Evolutionary conservation across 2,888 invertebrate species (phyloP), one percentile per base, ranked within the genome.

Genomic region (Watsonalla cultraria): DNA sequence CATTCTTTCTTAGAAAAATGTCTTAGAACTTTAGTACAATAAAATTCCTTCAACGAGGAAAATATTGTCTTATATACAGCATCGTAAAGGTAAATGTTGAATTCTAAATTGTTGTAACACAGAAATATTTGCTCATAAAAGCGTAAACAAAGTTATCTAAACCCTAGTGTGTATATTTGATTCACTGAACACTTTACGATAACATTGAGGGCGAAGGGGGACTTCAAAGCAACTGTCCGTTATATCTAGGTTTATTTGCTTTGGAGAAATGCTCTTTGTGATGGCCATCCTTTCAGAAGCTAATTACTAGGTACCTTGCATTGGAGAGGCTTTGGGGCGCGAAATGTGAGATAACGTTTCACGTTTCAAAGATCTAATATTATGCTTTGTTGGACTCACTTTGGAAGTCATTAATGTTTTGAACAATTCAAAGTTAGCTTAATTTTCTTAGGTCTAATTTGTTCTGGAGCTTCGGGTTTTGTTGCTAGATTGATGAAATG

Each of bases 191-290:
- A 37, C 37, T 37, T 9, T 14, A 49, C 42, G 39, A 47, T 45
- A 46, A 49, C 49, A 46, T 46, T 35, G 7, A 39, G 34, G 35
- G 46, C 46, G 46, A 47, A 47, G 45, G 42, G 50, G 46, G 33
- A 54, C 53, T 50, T 54, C 53, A 54, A 54, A 53, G 47, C 46
- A 39, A 49, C 49, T 49, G 49, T 46, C 45, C 46, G 45, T 49
- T 51, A 49, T 54, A 54, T 54, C 53, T 51, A 47, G 53, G 50
- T 53, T 53, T 53, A 53, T 53, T 49, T 53, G 49, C 53, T 54
- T 51, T 50, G 53, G 49, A 35, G 45, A 45, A 50, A 50, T 50
- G 50, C 53, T 54, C 53, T 54, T 54, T 54, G 53, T 54, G 37
- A 49, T 33, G 50, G 11, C 7, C 49, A 50, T 48, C 47, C 53